Base-by-base conservation (phyloP, 92 coral and sea anemone genomes). In the Muricea muricata region DNA sequence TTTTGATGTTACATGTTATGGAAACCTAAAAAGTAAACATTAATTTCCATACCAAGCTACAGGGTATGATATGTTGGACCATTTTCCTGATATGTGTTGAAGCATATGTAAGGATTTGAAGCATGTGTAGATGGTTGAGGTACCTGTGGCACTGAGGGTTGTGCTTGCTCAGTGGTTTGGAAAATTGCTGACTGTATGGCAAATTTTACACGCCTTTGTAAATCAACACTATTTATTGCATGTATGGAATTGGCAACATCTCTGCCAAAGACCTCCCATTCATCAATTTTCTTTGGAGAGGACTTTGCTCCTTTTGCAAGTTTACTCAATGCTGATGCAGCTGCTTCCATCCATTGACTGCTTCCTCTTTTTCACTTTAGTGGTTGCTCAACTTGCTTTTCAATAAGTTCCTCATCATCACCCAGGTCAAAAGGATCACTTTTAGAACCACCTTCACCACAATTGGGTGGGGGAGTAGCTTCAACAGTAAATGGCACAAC, bases 151-250 rank as follows among this genome's bases (percentile, higher is more conserved):
- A n/a, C n/a, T n/a, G n/a, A n/a, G n/a, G 1, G 25, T 21, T 20
- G 40, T 66, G 85, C 74, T 31, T 71, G 84, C 74, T 61, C 54
- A 35, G 46, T 75, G 3, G 88, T 75, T 42, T 84, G 88, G 29
- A 30, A 84, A 13, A 84, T 84, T 56, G 84, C 88, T 25, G 88
- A 33, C 61, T 84, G 88, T 13, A 84, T 82, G 2, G 76, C 88
- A 86, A 66, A 86, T 46, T 67, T 79, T 29, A 65, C 86, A 39
- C 73, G 70, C 48, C 81, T 12, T 58, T 86, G 86, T 34, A 79
- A 45, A 14, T 65, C 78, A 41, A 34, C 65, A 37, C 29, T 48
- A 1, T 67, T 67, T 21, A 71, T 32, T 71, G 78, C 46, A 18
- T 52, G 45, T 4, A 71, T 71, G 15, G 78, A 32, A 10, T 71